Evolutionary conservation across 2,797 vertebrate genomes (phyloP), one percentile per base, ranked within the genome.

Genomic region (Poliocrania exsul): DNA sequence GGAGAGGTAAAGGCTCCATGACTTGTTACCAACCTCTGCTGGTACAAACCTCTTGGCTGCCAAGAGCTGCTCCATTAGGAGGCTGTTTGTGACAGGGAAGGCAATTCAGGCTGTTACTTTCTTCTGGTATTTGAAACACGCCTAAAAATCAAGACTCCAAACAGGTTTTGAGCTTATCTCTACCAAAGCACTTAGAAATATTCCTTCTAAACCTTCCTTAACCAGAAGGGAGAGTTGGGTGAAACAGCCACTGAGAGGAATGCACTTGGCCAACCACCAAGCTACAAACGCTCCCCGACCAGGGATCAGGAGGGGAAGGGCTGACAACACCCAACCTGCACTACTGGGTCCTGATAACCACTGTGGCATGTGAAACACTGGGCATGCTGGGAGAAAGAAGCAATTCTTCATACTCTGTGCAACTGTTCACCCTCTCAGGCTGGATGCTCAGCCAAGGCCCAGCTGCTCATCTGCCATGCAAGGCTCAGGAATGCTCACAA

Each of bases 71-170:
- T 56, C 71, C 49, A 12, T 29, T 58, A 53, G 80, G 35, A 90
- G 31, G 57, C 31, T 31, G 46, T 7, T 82, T 46, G 35, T 0
- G 2, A 40, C 0, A 2, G 31, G 23, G 37, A 78, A 38, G 56
- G 50, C 28, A 60, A 78, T 65, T 2, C 9, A 53, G 40, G 19
- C 31, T 53, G 37, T 73, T 64, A 67, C 26, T 49, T 40, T 57
- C 28, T 69, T 78, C 51, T 46, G 35, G 29, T 81, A 64, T 21
- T 54, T 47, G 37, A 67, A 70, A 70, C 26, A 38, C 9, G 40
- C 20, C 49, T 61, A 33, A 49, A 89, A 66, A 64, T 46, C 46
- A 44, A 47, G 57, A 57, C 33, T 70, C 13, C 37, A 47, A 28
- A 70, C 15, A 47, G n/a, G 23, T 91, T 88, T 44, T 67, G 42